A percentile compares a stretch with the other conserved stretches of the same genome.
Conservation (phyloP, 2,113 vertebrate species). For the Callocephalon fimbriatum region DNA sequence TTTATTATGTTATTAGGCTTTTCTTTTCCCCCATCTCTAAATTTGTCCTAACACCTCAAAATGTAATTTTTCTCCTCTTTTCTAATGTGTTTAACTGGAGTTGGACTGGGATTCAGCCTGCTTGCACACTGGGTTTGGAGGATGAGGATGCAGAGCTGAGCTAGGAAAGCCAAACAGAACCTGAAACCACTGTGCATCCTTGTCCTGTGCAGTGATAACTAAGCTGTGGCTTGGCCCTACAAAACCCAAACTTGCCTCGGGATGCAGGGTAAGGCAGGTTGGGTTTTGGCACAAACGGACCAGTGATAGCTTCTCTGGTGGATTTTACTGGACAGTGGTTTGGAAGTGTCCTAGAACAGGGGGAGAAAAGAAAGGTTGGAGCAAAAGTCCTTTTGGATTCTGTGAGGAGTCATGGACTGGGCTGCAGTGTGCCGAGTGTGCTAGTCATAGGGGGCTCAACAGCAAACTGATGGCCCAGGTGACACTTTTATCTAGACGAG, state of each 20-base stretch:
- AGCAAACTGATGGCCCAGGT: background rate
- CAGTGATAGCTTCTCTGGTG: background rate
- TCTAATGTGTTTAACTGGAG: background rate
- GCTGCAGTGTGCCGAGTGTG: background rate
- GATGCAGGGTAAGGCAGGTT: fast-evolving
- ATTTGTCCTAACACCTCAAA: background rate
- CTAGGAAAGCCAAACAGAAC: background rate
- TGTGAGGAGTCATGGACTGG: fast-evolving
- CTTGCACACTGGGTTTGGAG: background rate
- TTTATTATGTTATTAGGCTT: background rate
- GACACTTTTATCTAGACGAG: background rate
- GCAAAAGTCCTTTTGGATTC: background rate
- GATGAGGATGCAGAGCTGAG: background rate
- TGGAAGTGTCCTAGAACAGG: background rate
- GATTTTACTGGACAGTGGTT: background rate
- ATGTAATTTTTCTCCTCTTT: background rate
- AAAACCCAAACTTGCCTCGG: background rate
- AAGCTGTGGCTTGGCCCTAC: background rate
- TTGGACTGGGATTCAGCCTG: background rate
- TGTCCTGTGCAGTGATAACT: background rate
- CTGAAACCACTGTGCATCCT: fast-evolving
- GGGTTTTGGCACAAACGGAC: background rate
- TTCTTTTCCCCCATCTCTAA: background rate
- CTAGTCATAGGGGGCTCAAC: background rate
- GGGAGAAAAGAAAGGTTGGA: background rate